Base-by-base conservation (phyloP, 2,797 vertebrate genomes). In the Sebastes cheni region DNA sequence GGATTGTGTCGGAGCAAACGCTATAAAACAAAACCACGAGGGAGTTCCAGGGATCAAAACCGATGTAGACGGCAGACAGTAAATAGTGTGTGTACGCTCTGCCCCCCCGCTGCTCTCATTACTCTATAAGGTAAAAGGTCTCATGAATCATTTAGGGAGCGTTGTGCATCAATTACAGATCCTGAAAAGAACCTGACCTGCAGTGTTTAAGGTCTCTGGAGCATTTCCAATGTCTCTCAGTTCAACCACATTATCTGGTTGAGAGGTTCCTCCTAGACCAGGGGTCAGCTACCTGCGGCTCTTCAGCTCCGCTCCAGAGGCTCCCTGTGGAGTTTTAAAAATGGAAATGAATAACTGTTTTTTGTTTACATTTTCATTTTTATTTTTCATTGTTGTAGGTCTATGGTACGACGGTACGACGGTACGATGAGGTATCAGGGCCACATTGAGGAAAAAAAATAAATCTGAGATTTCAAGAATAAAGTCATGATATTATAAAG, bases 111-210 rank as follows among this genome's bases (percentile, higher is more conserved):
- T 58, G 71, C 14, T 66, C 79, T 68, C 79, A 30, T 50, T 7
- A 30, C 80, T 85, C 29, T 7, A 20, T 20, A 36, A 72, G 75
- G n/a, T 82, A 67, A 83, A 86, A 86, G 71, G 72, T 67, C 70
- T 86, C 75, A 88, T 92, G 62, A 92, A 91, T 88, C 80, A 92
- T 89, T 89, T 42, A 88, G 50, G 50, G 34, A 50, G 64, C 82
- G 32, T 66, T 8, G 13, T 82, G 88, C 83, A 79, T 88, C 69
- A 65, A 77, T 86, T 83, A 74, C 72, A 77, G 58, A 50, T 50
- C 67, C 64, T 69, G 56, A 55, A 72, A 79, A 81, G 14, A 56
- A 20, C 36, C 39, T 80, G 77, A 89, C 77, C 73, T 74, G 69
- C 8, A 36, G 59, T 23, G 70, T 76, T 27, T 59, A 8, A 46